These are phyloP conservation scores for Drosophila carrolli DNA, from an alignment of 1,140 invertebrate species.

Conservation along the genomic window DNA sequence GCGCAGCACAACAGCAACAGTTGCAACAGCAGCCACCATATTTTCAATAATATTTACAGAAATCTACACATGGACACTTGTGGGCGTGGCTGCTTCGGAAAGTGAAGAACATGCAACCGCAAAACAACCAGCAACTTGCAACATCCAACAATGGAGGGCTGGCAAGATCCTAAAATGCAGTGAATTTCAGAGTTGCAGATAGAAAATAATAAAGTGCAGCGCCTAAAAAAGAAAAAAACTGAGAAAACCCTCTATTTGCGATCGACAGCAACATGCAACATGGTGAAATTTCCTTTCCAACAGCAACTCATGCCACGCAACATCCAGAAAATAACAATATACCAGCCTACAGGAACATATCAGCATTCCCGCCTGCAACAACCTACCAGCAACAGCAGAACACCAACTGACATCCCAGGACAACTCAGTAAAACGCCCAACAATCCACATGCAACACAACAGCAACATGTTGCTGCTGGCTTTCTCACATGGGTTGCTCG, in stretches of 20 bases:
- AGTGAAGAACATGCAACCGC: constrained; percentile 31
- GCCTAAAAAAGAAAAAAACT: background rate
- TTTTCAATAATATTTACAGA: constrained; percentile 70
- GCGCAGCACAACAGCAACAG: constrained; percentile 67
- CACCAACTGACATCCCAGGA: constrained; percentile 10
- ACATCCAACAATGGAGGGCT: constrained; percentile 15
- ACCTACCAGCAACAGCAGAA: background rate
- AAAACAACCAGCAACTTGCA: constrained; percentile 10
- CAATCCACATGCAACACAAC: constrained; percentile 28
- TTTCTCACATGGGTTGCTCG: constrained; percentile 11
- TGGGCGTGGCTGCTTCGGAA: constrained; percentile 72
- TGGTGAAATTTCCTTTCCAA: background rate
- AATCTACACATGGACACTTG: constrained; percentile 77
- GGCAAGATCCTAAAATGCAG: constrained; percentile 18
- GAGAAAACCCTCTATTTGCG: background rate
- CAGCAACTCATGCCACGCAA: background rate
- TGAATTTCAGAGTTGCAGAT: too few relatives aligned
- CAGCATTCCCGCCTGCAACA: constrained; percentile 8
- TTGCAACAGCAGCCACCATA: constrained; percentile 44
- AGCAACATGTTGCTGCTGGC: constrained; percentile 21
- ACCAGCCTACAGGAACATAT: too few relatives aligned
- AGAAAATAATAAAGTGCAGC: constrained; percentile 1
- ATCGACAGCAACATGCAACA: background rate
- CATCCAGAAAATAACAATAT: background rate
- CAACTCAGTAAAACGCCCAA: constrained; percentile 6